Percentiles rank a stretch among this genome's conserved stretches.
These are phyloP conservation scores for Aplochiton taeniatus DNA, from an alignment of 2,797 vertebrate species.

Conservation along the genomic window DNA sequence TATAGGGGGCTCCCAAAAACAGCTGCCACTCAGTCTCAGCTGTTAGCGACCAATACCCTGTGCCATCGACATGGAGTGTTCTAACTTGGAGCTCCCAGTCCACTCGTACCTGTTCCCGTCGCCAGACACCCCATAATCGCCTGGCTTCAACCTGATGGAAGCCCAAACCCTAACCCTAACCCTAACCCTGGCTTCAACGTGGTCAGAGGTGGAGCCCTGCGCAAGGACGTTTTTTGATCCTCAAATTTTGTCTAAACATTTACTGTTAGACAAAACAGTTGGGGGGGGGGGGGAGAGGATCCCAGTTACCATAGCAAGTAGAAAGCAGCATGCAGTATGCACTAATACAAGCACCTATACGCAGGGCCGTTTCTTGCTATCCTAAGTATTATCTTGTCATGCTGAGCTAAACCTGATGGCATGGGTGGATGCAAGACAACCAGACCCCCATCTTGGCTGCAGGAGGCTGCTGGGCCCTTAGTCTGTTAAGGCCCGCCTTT, in stretches of 20 bases:
- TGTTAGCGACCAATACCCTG: constrained; percentile 11
- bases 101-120: constrained; percentile 18
- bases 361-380: too few species aligned
- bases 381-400: too few species aligned
- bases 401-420: too few species aligned
- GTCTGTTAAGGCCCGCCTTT: constrained; percentile 11
- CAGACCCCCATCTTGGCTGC: background rate
- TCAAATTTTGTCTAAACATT: too few species aligned
- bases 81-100: constrained; percentile 15
- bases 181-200: too few species aligned
- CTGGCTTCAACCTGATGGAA: too few species aligned
- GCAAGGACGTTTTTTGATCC: background rate
- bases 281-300: background rate
- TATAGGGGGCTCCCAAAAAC: constrained; percentile 1
- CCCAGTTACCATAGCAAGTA: constrained; percentile 10
- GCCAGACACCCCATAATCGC: background rate
- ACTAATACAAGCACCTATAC: constrained; percentile 12
- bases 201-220: too few species aligned
- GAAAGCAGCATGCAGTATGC: background rate
- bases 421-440: too few species aligned
- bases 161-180: too few species aligned
- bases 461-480: constrained; percentile 12
- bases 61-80: constrained; percentile 9
- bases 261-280: too few species aligned
- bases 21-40: constrained; percentile 7